phyloP scores from a whole-genome alignment of 2,888 invertebrate species.

The Cyrtodaria siliqua region DNA sequence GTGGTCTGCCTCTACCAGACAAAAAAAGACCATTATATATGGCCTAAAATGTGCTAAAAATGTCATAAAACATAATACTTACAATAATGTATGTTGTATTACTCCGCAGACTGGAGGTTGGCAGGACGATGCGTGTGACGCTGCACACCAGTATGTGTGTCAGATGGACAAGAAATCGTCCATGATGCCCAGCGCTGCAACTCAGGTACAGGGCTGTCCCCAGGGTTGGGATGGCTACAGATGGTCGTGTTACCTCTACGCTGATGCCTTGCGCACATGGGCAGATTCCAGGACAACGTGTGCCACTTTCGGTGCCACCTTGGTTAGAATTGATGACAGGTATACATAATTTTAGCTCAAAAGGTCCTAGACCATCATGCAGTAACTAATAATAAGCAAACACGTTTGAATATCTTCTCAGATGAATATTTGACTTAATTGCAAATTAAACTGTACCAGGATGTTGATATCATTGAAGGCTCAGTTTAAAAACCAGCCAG shows the following conservation, averaged over 20 bases:
- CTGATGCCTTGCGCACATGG: constrained; percentile 64
- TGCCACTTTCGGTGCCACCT: constrained; percentile 57
- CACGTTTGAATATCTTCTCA: no score
- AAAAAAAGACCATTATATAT: no score
- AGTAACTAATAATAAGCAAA: no score
- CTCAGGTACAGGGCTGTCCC: constrained; percentile 47
- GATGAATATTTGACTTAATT: no score
- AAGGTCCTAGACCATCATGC: no score
- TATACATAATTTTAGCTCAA: no score
- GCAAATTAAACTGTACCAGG: no score
- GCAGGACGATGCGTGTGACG: constrained; percentile 74
- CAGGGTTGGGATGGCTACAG: constrained; percentile 71
- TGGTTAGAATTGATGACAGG: constrained; percentile 72
- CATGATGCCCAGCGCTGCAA: constrained; percentile 53
- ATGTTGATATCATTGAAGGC: no score
- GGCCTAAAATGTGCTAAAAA: no score
- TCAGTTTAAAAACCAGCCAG: no score
- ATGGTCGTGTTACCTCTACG: constrained; percentile 71
- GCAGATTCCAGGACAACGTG: constrained; percentile 62
- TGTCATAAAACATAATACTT: no score
- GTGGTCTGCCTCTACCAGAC: no score
- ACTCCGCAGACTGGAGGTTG: constrained; percentile 71
- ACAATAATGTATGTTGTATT: not conserved
- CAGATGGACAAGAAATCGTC: constrained; percentile 69
- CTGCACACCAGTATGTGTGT: constrained; percentile 71